Base-by-base conservation (phyloP, 2,888 invertebrate genomes). In the Neocrepidodera transversa region DNA sequence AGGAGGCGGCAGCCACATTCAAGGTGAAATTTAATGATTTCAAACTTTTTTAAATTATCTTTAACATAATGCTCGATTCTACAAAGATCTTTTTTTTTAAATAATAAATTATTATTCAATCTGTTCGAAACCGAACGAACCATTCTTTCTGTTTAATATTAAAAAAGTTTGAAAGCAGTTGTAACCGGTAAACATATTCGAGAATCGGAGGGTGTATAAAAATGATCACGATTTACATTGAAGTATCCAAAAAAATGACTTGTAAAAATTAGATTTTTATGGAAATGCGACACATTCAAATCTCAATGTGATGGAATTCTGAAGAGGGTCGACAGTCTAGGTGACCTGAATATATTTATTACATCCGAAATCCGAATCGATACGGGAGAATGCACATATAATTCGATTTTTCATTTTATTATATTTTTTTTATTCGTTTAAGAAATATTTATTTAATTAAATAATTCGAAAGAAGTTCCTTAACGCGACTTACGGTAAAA, bases 181-280 rank as follows among this genome's bases (percentile, higher is more conserved):
- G 10, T 5, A 26, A 6, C 8, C 10, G 23, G 45, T 16, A 45
- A 45, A 45, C 45, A 11, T 45, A 45, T 45, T 28, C 43, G 18
- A 43, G 13, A 11, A 23, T n/a, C 14, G 45, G 10, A 45, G 45
- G 45, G 45, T 28, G 26, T 23, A 45, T 48, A 36, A 38, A 50
- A 50, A 50, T 38, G 50, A 23, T 50, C 50, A 50, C 50, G 50
- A 50, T 50, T 50, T 50, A 50, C 50, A 50, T 50, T 50, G 50
- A 36, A 50, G 36, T 38, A 38, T 38, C 26, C 14, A 30, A 50
- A 49, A 49, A 35, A 47, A 58, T 48, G 58, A 58, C 45, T 35
- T 17, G 28, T 32, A 58, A 57, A 58, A 53, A 58, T 58, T 48
- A 42, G 53, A 58, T 58, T 58, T 53, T 53, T 52, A 58, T 58